These are phyloP conservation scores for Cecidostiba fungosa DNA, from an alignment of 2,888 invertebrate species.

Conservation along the genomic window DNA sequence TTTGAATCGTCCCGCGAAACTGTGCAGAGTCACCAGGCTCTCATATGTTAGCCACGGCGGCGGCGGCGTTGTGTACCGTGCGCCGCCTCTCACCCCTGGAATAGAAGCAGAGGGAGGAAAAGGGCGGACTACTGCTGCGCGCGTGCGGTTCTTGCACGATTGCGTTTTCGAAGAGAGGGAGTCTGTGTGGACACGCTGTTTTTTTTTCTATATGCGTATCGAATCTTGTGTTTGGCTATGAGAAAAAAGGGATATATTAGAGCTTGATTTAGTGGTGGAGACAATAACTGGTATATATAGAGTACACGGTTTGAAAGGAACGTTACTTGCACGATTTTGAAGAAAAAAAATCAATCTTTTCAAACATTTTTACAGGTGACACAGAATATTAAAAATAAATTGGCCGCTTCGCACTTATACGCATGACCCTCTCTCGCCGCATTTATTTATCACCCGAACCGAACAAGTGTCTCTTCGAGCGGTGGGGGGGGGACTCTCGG, in stretches of 20 bases:
- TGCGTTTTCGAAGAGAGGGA: background rate
- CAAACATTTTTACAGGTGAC: background rate
- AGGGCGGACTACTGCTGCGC: conserved; percentile 9
- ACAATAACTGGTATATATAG: conserved; percentile 19
- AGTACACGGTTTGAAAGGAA: background rate
- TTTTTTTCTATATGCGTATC: background rate
- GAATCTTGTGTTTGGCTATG: background rate
- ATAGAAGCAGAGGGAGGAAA: conserved; percentile 4
- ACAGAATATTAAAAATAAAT: background rate
- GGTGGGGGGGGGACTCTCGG: background rate
- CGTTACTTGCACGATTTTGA: too few species aligned
- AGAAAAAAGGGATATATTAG: conserved; percentile 2
- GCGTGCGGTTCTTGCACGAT: background rate
- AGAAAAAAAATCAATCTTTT: background rate
- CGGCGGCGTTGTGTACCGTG: conserved; percentile 5
- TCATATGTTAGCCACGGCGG: conserved; percentile 78
- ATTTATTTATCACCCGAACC: conserved; percentile 3
- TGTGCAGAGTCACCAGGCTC: conserved; percentile 77
- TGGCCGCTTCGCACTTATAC: background rate
- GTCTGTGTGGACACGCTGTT: background rate
- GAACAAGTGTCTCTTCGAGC: background rate
- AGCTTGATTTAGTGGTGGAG: conserved; percentile 14
- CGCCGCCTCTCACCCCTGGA: background rate
- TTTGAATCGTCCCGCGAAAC: conserved; percentile 78
- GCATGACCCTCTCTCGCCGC: background rate